Evolutionary conservation across 2,797 vertebrate genomes (phyloP).

Genomic region (Alfaro cultratus): DNA sequence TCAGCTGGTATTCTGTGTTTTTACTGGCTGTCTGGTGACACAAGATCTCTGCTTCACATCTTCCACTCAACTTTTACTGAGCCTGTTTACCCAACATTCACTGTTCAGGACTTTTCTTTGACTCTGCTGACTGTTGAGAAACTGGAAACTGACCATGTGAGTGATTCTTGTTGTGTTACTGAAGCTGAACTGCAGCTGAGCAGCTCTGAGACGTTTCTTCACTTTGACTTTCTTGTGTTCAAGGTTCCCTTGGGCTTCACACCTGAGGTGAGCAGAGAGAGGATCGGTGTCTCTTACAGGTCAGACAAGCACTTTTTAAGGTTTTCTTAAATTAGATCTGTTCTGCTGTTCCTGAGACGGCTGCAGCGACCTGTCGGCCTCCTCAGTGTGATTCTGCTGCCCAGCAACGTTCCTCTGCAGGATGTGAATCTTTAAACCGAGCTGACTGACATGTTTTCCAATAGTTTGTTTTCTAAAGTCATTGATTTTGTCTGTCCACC

Average conservation of each 20-base stretch:
- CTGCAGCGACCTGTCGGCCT: not conserved
- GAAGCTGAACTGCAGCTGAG: not conserved
- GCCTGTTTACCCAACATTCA: slow-evolving; percentile 19
- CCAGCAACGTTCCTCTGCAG: slow-evolving; percentile 29
- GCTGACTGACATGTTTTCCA: too few relatives aligned
- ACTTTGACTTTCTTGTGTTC: not conserved
- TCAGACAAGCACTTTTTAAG: not conserved
- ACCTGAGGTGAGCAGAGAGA: slow-evolving; percentile 10
- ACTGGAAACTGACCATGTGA: slow-evolving; percentile 9
- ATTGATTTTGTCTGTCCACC: too few relatives aligned
- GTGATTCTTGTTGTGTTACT: not conserved
- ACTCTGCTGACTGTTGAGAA: not conserved
- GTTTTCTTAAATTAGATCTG: too few relatives aligned
- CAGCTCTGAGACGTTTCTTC: not conserved
- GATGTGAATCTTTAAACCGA: slow-evolving; percentile 22
- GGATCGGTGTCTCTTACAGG: slow-evolving; percentile 19
- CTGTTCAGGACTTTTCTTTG: rapidly evolving
- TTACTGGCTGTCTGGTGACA: slow-evolving; percentile 3
- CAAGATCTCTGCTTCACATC: slow-evolving; percentile 28
- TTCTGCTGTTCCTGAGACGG: slow-evolving; percentile 29
- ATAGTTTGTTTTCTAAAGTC: too few relatives aligned
- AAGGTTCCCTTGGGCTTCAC: slow-evolving; percentile 17
- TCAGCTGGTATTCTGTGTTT: slow-evolving; percentile 1
- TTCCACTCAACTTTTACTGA: slow-evolving; percentile 26
- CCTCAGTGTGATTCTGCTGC: slow-evolving; percentile 37